phyloP scores from a whole-genome alignment of 2,888 invertebrate genomes.

The Orthosia gracilis region DNA sequence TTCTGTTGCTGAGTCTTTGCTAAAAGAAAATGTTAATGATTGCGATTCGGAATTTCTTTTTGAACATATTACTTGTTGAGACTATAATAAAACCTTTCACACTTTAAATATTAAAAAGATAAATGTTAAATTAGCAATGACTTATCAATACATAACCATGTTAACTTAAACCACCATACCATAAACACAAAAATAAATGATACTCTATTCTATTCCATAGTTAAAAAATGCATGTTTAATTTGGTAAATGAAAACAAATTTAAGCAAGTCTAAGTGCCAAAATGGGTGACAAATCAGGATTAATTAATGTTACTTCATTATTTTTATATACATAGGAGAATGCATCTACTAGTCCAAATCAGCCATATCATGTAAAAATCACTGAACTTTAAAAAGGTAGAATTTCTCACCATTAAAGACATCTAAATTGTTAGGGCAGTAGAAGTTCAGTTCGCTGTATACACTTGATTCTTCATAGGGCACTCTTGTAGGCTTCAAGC shows the following conservation, averaged over 20 bases:
- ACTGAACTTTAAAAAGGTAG: not conserved
- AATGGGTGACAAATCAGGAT: not conserved
- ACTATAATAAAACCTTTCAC: no score
- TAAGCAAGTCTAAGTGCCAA: not conserved
- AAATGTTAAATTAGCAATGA: no score
- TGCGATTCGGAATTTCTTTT: no score
- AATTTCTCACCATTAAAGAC: slow-evolving; percentile 86
- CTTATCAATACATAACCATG: not conserved
- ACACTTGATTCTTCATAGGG: slow-evolving; percentile 99
- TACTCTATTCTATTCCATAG: not conserved
- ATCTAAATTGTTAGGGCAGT: slow-evolving; percentile 91
- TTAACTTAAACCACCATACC: not conserved
- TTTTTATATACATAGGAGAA: not conserved
- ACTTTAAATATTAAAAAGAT: no score
- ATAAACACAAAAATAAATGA: not conserved
- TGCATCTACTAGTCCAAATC: not conserved
- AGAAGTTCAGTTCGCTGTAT: slow-evolving; percentile 96
- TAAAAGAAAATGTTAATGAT: no score
- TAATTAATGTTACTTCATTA: not conserved
- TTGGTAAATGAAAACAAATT: not conserved
- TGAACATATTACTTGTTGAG: no score
- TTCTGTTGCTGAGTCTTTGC: no score
- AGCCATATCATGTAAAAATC: not conserved
- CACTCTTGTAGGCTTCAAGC: slow-evolving; percentile 95
- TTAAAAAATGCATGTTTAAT: slow-evolving; percentile 5